These are phyloP conservation scores for Thalpophila matura DNA, from an alignment of 2,888 invertebrate genomes.

Conservation along the genomic window DNA sequence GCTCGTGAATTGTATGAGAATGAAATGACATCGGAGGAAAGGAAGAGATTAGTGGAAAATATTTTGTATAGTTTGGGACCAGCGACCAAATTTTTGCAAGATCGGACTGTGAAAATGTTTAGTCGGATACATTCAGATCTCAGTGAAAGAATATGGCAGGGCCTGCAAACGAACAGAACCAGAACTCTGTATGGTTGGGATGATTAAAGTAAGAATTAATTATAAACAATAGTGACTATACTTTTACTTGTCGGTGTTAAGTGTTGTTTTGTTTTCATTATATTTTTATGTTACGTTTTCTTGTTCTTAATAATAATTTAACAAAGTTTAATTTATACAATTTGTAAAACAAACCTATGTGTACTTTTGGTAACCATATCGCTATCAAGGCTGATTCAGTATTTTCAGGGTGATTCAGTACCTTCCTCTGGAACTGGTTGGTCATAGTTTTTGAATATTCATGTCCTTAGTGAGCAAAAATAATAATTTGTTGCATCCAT, in stretches of 20 bases:
- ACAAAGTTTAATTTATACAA: too few species aligned
- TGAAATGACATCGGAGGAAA: conserved; percentile 93
- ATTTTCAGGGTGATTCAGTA: too few species aligned
- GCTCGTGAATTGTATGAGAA: conserved; percentile 94
- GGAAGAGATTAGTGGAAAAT: conserved; percentile 94
- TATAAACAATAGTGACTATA: neutral
- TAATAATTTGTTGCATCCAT: too few species aligned
- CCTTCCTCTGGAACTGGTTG: too few species aligned
- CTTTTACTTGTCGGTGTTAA: too few species aligned
- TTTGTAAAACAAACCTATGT: too few species aligned
- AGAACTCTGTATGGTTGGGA: conserved; percentile 26
- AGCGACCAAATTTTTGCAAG: conserved; percentile 92
- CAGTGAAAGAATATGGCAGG: conserved; percentile 88
- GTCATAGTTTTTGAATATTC: too few species aligned
- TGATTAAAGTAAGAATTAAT: conserved; percentile 11
- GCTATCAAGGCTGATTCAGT: too few species aligned
- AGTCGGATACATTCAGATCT: conserved; percentile 94
- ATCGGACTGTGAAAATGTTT: conserved; percentile 94
- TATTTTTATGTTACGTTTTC: conserved; percentile 21
- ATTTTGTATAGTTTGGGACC: conserved; percentile 93
- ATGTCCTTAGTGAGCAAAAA: too few species aligned
- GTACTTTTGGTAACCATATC: too few species aligned
- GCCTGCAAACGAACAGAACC: conserved; percentile 71
- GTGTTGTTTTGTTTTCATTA: conserved; percentile 4
- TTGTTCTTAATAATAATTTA: too few species aligned